Base-by-base conservation (phyloP, 2,888 invertebrate genomes). In the Acanthacorydalis orientalis region DNA sequence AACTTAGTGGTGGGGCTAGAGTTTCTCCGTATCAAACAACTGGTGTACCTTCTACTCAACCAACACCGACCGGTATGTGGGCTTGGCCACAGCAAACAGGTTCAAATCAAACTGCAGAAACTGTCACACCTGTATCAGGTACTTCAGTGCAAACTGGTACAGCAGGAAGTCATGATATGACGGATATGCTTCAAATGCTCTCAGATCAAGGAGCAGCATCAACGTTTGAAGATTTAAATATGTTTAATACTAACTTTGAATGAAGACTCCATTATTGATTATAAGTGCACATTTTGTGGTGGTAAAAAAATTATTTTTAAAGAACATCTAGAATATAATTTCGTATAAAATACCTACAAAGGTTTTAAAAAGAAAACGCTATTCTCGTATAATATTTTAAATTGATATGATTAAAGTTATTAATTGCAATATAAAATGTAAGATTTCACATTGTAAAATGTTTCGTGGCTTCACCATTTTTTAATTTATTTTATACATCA, bases 131-230 rank as follows among this genome's bases (percentile, higher is more conserved):
- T 47, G 64, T 59, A 49, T 63, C 62, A 46, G 63, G 61, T 15
- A 64, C 60, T 35, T 62, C 57, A 38, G 57, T 55, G 15, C 60
- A 59, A 45, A 59, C 60, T 15, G 65, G 60, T 1, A 59, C 63
- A 34, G 64, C 63, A 8, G 68, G 68, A 40, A 80, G 79, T 7
- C 83, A 82, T 58, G 90, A 90, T 68, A 75, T 91, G 48, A 84
- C 88, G 12, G 91, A 92, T 60, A 90, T 92, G 90, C 70, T 92
- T 57, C 90, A 91, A 68, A 90, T 92, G 79, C 69, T 92, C 48
- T 72, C 70, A 49, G 87, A 90, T 67, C 87, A 87, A 63, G 79
- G 82, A 57, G 84, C 80, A 45, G 75, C 84, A 37, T 74, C 85
- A 49, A 80, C 86, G 31, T 91, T 91, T 64, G 90, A 90, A 64